These are phyloP conservation scores for Hydrophis major DNA, from an alignment of 2,797 vertebrate species.

Conservation along the genomic window DNA sequence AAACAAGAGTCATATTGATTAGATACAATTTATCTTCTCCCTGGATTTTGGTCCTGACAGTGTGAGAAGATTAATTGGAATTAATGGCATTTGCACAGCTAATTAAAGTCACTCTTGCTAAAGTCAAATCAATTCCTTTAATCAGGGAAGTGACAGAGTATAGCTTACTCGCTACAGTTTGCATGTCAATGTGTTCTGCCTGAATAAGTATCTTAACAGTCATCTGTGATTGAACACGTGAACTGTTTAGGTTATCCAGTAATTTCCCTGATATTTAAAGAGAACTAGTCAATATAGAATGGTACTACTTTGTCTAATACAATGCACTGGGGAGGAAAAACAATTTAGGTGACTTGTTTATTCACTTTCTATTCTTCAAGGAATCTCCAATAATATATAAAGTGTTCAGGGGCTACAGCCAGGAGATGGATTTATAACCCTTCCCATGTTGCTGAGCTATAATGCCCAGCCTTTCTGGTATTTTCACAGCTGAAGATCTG, in stretches of 20 bases:
- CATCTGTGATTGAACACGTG: constrained; percentile 48
- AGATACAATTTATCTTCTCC: constrained; percentile 72
- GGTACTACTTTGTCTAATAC: background rate
- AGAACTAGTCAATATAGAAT: constrained; percentile 36
- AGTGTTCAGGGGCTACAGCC: background rate
- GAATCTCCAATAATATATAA: background rate
- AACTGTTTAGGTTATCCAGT: constrained; percentile 35
- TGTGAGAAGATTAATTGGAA: constrained; percentile 75
- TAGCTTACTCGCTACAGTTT: constrained; percentile 60
- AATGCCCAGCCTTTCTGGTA: background rate
- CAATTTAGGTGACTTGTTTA: background rate
- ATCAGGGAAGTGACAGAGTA: constrained; percentile 71
- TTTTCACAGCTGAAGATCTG: background rate
- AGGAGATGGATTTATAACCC: background rate
- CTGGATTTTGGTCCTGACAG: constrained; percentile 71
- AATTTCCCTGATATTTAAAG: constrained; percentile 51
- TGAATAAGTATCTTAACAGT: constrained; percentile 54
- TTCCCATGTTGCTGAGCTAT: background rate
- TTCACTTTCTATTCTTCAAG: background rate
- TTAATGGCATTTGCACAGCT: constrained; percentile 76
- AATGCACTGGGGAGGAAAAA: background rate
- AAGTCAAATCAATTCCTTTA: constrained; percentile 74
- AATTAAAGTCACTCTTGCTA: constrained; percentile 76
- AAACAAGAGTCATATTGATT: constrained; percentile 75
- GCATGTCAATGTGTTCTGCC: constrained; percentile 63